A percentile compares a stretch with the other conserved stretches of the same genome.
phyloP scores from a whole-genome alignment of 2,797 vertebrate genomes.

The Malacoraja senta region DNA sequence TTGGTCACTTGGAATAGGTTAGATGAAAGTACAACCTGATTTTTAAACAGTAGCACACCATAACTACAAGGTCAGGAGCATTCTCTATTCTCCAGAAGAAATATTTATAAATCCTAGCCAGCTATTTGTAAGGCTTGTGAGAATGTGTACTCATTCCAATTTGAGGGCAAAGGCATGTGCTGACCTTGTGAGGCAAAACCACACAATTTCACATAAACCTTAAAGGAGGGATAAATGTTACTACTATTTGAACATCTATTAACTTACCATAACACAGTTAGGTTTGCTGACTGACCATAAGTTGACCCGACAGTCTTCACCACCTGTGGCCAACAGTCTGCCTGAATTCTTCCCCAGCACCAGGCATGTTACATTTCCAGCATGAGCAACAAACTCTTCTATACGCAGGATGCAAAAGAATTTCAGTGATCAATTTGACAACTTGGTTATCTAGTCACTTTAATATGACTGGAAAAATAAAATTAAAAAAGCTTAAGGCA shows the following conservation, averaged over 20 bases:
- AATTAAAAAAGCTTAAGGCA: neutral
- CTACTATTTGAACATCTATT: too few relatives aligned
- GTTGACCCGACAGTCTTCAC: constrained; percentile 88
- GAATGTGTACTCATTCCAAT: too few relatives aligned
- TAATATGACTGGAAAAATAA: neutral
- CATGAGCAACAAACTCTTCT: constrained; percentile 89
- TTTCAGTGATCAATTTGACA: constrained; percentile 27
- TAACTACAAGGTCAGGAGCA: neutral
- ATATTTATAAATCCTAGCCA: neutral
- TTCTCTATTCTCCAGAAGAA: neutral
- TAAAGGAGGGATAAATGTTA: neutral
- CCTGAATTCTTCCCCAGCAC: constrained; percentile 83
- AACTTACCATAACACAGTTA: constrained; percentile 90
- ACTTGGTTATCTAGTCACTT: neutral
- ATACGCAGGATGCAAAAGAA: constrained; percentile 40
- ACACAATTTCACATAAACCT: neutral
- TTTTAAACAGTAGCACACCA: neutral
- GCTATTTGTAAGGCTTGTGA: neutral
- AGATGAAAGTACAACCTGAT: neutral
- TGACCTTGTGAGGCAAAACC: neutral
- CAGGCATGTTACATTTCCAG: constrained; percentile 75
- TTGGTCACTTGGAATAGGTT: neutral
- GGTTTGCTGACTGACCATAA: constrained; percentile 90
- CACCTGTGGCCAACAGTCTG: constrained; percentile 83
- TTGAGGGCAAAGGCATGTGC: neutral